These are phyloP conservation scores for Coleophora deauratella DNA, from an alignment of 2,888 invertebrate genomes.

Conservation along the genomic window DNA sequence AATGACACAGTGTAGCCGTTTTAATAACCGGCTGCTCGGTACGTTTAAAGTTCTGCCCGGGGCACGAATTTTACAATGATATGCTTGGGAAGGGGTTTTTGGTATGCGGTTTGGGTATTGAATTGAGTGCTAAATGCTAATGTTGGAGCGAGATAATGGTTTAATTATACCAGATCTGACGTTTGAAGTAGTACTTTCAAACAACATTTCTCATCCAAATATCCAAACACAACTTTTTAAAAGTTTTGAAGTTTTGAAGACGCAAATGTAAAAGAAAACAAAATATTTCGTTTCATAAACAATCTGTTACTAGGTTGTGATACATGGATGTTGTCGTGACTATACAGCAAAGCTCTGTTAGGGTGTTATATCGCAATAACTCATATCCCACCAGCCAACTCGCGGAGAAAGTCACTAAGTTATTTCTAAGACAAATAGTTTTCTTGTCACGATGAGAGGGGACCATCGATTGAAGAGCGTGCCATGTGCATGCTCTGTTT, in stretches of 20 bases:
- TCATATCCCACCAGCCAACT: conserved; percentile 34
- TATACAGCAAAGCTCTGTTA: conserved; percentile 28
- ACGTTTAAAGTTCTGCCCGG: conserved; percentile 39
- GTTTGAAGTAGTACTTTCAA: too few species aligned
- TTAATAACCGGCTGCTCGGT: conserved; percentile 52
- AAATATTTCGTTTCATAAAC: conserved; percentile 15
- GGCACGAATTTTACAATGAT: conserved; percentile 56
- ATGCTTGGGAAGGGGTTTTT: conserved; percentile 50
- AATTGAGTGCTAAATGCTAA: conserved; percentile 31
- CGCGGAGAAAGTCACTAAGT: conserved; percentile 51
- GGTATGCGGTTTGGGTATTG: conserved; percentile 27
- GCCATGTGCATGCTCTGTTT: conserved; percentile 55
- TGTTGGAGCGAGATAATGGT: conserved; percentile 10
- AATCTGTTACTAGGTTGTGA: conserved; percentile 19
- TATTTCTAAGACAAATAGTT: conserved; percentile 67
- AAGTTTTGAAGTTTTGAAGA: too few species aligned
- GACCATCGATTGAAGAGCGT: conserved; percentile 50
- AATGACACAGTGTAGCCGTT: conserved; percentile 66
- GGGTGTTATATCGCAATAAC: conserved; percentile 48
- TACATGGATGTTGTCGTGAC: conserved; percentile 35
- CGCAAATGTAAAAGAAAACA: not conserved
- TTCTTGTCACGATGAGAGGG: conserved; percentile 48
- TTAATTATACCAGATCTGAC: conserved; percentile 6
- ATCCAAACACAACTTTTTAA: too few species aligned
- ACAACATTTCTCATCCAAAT: too few species aligned